These are phyloP conservation scores for Indicator maculatus DNA, from an alignment of 2,113 vertebrate species.

Conservation along the genomic window DNA sequence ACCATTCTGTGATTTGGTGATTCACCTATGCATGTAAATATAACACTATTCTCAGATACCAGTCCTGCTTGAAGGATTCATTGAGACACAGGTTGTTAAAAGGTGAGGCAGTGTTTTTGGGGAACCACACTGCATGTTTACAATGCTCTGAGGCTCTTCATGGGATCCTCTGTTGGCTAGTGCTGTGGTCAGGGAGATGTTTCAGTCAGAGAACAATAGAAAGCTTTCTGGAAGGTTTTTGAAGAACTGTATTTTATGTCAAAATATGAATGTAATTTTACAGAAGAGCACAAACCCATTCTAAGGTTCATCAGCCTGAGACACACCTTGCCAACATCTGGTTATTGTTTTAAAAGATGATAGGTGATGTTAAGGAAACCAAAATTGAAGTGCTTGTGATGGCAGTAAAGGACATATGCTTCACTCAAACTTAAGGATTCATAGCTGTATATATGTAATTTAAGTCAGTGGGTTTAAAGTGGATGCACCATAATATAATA, in stretches of 20 bases:
- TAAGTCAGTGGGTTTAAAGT: neutral
- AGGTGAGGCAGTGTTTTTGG: neutral
- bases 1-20: too few species aligned
- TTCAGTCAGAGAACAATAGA: neutral
- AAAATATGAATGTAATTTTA: neutral
- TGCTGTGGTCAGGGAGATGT: fast-evolving
- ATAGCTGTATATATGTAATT: neutral
- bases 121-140: neutral
- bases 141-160: fast-evolving
- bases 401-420: neutral
- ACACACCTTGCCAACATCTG: neutral
- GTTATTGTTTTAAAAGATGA: neutral
- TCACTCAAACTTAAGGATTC: neutral
- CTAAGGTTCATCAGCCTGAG: neutral
- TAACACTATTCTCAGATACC: neutral
- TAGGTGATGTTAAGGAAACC: neutral
- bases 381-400: neutral
- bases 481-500: neutral
- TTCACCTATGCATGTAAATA: too few species aligned
- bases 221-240: neutral
- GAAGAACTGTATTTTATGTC: neutral
- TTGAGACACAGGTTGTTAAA: neutral
- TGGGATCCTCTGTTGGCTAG: neutral
- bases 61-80: neutral
- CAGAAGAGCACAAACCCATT: neutral